phyloP scores from a whole-genome alignment of 2,113 vertebrate genomes.

The Canis aureus region DNA sequence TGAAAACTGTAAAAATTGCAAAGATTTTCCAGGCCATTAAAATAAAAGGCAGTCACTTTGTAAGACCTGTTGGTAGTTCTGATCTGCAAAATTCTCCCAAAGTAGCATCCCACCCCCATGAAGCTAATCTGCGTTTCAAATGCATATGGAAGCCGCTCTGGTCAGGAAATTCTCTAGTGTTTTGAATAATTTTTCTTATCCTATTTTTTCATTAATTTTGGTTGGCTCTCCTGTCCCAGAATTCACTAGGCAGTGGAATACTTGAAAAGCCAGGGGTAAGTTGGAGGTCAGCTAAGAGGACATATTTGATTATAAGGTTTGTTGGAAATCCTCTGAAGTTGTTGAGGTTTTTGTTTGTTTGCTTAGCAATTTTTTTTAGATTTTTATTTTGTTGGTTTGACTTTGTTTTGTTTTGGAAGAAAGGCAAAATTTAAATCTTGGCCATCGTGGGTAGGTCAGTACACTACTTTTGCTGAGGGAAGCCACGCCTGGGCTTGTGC shows the following conservation, averaged over 20 bases:
- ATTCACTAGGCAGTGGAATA: slow-evolving; percentile 18
- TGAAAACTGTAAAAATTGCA: background rate
- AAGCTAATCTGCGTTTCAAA: background rate
- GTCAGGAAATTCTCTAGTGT: slow-evolving; percentile 13
- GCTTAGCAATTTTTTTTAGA: background rate
- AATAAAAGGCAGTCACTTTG: background rate
- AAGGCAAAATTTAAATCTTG: slow-evolving; percentile 32
- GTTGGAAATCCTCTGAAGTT: slow-evolving; percentile 58
- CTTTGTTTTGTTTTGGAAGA: slow-evolving; percentile 61
- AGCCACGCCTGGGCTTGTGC: background rate
- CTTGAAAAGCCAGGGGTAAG: slow-evolving; percentile 43
- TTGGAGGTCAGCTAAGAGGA: slow-evolving; percentile 46
- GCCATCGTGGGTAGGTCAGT: background rate
- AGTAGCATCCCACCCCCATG: background rate
- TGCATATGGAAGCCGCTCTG: background rate
- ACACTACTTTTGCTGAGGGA: background rate
- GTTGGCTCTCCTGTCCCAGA: background rate
- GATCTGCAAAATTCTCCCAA: background rate
- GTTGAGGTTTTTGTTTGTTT: slow-evolving; percentile 69
- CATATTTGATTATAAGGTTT: slow-evolving; percentile 62
- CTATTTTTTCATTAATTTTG: slow-evolving; percentile 10
- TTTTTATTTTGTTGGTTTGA: slow-evolving; percentile 50
- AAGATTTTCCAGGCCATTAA: slow-evolving; percentile 13
- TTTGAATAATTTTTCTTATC: slow-evolving; percentile 8
- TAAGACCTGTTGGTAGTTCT: slow-evolving; percentile 4